These are phyloP conservation scores for Marmota flaviventris DNA, from an alignment of 2,113 vertebrate genomes.

Conservation along the genomic window DNA sequence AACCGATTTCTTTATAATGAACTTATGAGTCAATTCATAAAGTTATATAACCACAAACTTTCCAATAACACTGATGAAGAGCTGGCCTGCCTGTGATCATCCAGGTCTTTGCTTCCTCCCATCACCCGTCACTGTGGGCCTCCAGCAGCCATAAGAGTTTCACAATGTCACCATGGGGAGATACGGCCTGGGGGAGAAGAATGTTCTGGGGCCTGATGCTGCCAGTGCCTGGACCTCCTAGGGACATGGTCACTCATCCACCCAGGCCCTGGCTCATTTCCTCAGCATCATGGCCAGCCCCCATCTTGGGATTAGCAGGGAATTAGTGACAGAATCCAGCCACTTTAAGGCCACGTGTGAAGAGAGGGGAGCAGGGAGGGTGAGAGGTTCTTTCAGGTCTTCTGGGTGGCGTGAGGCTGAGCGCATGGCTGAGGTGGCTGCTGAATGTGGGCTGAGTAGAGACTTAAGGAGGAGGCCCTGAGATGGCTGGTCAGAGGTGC, in stretches of 20 bases:
- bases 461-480: no score
- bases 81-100: background rate
- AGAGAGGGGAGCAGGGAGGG: background rate
- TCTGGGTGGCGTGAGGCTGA: background rate
- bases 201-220: background rate
- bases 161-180: background rate
- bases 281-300: background rate
- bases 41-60: background rate
- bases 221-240: background rate
- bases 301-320: background rate
- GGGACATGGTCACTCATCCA: accelerated
- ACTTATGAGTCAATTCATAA: background rate
- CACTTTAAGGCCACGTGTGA: no score
- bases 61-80: background rate
- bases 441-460: background rate
- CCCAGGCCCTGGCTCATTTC: background rate
- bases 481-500: background rate
- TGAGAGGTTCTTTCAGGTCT: no score
- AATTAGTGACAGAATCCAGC: background rate
- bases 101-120: background rate
- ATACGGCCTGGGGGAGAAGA: background rate
- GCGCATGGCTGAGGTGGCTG: no score
- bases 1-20: background rate
- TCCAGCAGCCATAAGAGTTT: background rate
- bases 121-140: no score